These are phyloP conservation scores for Amiota minor DNA, from an alignment of 2,888 invertebrate genomes.

Conservation along the genomic window DNA sequence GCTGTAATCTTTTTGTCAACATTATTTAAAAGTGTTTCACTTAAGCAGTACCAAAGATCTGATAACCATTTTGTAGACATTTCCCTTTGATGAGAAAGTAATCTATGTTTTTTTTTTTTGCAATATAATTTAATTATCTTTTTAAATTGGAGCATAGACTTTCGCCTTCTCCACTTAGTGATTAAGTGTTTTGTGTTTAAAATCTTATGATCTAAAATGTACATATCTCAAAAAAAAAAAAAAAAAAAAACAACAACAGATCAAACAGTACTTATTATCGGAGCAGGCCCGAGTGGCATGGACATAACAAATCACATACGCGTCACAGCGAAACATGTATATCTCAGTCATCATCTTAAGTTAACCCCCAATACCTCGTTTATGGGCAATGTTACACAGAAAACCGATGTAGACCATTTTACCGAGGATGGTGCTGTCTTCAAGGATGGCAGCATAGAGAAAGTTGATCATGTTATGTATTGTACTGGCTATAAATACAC, in stretches of 20 bases:
- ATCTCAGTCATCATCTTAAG: constrained; percentile 81
- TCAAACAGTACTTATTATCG: constrained; percentile 83
- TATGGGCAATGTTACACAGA: constrained; percentile 80
- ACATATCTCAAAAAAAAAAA: too few species aligned
- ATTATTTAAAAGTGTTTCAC: background rate
- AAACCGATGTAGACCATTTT: constrained; percentile 77
- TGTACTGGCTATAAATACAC: constrained; percentile 86
- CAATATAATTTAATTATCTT: too few species aligned
- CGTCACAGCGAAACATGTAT: constrained; percentile 77
- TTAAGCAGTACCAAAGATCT: background rate
- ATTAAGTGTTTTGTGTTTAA: too few species aligned
- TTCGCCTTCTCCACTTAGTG: too few species aligned
- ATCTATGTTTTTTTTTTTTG: too few species aligned
- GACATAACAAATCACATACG: constrained; percentile 83
- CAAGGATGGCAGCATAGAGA: constrained; percentile 78
- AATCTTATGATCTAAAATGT: too few species aligned
- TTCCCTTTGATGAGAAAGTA: too few species aligned
- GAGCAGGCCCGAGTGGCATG: constrained; percentile 90
- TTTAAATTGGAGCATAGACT: too few species aligned
- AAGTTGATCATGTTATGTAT: constrained; percentile 81
- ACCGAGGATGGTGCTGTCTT: constrained; percentile 77
- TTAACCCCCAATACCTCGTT: constrained; percentile 75
- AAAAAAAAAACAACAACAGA: constrained; percentile 65
- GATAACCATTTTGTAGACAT: background rate
- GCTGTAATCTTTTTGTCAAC: constrained; percentile 1